A percentile compares a stretch with the other conserved stretches of the same genome.
phyloP scores from a whole-genome alignment of 2,888 invertebrate species.

The Elmis aenea region DNA sequence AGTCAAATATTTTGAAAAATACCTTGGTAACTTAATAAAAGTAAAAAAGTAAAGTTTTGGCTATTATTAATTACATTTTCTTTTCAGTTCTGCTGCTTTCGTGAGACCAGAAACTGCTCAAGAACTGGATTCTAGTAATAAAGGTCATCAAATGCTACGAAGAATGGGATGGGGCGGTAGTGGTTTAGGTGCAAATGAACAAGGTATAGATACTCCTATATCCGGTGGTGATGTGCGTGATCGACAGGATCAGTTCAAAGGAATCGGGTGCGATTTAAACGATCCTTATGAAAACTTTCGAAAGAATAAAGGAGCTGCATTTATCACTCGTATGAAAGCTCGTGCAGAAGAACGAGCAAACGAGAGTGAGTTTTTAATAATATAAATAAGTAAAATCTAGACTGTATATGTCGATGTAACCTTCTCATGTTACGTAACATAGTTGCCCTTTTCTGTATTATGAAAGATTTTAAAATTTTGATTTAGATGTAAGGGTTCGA shows the following conservation, averaged over 20 bases:
- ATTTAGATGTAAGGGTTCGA: too few relatives aligned
- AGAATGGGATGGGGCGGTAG: conserved; percentile 99
- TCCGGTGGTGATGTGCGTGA: conserved; percentile 88
- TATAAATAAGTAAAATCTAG: too few relatives aligned
- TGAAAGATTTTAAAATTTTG: background rate
- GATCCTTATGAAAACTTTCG: conserved; percentile 97
- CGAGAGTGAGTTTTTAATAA: conserved; percentile 37
- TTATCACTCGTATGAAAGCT: conserved; percentile 90
- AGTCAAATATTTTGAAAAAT: too few relatives aligned
- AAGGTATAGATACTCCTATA: conserved; percentile 94
- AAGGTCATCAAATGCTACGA: conserved; percentile 93
- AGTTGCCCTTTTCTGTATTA: too few relatives aligned
- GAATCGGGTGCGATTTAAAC: conserved; percentile 86
- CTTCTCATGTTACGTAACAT: too few relatives aligned
- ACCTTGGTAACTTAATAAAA: too few relatives aligned
- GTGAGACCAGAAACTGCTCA: conserved; percentile 8
- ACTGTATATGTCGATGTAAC: too few relatives aligned
- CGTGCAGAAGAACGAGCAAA: conserved; percentile 70
- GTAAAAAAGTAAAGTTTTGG: too few relatives aligned
- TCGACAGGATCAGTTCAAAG: conserved; percentile 88
- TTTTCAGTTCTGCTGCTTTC: conserved; percentile 9
- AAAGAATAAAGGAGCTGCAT: conserved; percentile 92
- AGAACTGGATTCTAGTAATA: conserved; percentile 80
- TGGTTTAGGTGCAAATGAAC: conserved; percentile 90
- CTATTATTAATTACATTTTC: too few relatives aligned